Percentiles rank a stretch among this genome's conserved stretches.
These are phyloP conservation scores for Leucophora obtusa DNA, from an alignment of 2,888 invertebrate species.

Conservation along the genomic window DNA sequence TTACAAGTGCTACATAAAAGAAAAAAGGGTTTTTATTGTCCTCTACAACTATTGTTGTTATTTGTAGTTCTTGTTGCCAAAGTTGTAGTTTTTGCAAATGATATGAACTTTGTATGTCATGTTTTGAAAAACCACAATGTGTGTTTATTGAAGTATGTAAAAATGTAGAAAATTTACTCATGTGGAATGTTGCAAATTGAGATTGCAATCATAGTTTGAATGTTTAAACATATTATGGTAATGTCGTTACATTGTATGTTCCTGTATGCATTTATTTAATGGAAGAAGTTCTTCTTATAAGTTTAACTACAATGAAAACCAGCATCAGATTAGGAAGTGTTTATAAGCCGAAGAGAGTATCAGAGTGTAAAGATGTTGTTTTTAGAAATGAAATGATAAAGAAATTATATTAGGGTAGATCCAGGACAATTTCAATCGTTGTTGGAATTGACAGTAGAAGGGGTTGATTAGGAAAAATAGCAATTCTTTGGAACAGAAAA, in stretches of 20 bases:
- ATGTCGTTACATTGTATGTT: constrained; percentile 35
- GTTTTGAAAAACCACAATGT: constrained; percentile 56
- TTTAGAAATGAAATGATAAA: too few species aligned
- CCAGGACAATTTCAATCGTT: too few species aligned
- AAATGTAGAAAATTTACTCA: constrained; percentile 63
- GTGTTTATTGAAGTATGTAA: constrained; percentile 64
- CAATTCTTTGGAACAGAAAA: too few species aligned
- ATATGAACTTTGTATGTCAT: constrained; percentile 58
- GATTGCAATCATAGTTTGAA: constrained; percentile 64
- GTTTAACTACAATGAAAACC: constrained; percentile 44
- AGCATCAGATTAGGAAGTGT: constrained; percentile 52
- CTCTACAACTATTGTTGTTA: constrained; percentile 40
- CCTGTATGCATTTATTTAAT: constrained; percentile 41
- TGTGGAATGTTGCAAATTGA: constrained; percentile 64
- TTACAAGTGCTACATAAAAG: constrained; percentile 20
- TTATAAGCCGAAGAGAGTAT: constrained; percentile 19
- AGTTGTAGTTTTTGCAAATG: constrained; percentile 38
- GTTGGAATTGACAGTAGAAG: too few species aligned
- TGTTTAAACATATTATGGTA: constrained; percentile 63
- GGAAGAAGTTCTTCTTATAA: constrained; percentile 48
- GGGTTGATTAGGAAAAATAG: too few species aligned
- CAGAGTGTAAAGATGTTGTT: background rate
- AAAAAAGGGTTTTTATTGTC: constrained; percentile 56
- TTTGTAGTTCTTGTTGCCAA: constrained; percentile 7
- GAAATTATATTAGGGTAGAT: too few species aligned